Evolutionary conservation across 1,140 invertebrate genomes (phyloP).

Genomic region (Galleria mellonella): DNA sequence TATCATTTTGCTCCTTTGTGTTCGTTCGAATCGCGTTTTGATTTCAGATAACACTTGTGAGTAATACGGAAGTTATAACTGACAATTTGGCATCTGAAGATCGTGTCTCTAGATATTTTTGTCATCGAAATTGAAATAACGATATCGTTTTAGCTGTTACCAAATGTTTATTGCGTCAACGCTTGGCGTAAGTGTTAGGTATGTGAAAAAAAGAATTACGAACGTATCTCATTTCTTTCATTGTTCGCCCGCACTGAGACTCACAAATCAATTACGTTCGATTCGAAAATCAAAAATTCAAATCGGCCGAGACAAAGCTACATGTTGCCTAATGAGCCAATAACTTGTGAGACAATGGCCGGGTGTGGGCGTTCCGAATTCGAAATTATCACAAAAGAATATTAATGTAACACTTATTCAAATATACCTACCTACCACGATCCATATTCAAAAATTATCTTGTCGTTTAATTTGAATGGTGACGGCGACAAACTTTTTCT

Average conservation of each 20-base stretch:
- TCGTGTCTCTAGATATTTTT: constrained; percentile 25
- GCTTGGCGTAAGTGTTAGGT: background rate
- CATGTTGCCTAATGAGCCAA: constrained; percentile 67
- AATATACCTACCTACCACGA: constrained; percentile 56
- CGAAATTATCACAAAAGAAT: constrained; percentile 68
- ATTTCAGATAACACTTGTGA: constrained; percentile 19
- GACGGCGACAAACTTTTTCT: constrained; percentile 49
- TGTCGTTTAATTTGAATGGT: constrained; percentile 54
- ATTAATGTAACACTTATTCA: constrained; percentile 71
- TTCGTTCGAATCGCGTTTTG: constrained; percentile 10
- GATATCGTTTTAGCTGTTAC: background rate
- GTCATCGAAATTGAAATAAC: constrained; percentile 12
- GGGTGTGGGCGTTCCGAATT: constrained; percentile 58
- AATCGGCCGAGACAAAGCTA: constrained; percentile 42
- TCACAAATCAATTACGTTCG: constrained; percentile 51
- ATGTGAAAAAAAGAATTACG: too few relatives aligned
- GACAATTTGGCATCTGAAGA: constrained; percentile 17
- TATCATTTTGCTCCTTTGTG: constrained; percentile 22
- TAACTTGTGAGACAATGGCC: constrained; percentile 67
- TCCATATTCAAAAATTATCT: constrained; percentile 63
- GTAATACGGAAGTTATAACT: constrained; percentile 28
- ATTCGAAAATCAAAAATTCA: constrained; percentile 57
- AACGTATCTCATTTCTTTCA: background rate
- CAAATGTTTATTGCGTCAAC: background rate
- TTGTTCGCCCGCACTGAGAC: background rate